Evolutionary conservation across 2,888 invertebrate genomes (phyloP).

Genomic region (Lycophotia porphyrea): DNA sequence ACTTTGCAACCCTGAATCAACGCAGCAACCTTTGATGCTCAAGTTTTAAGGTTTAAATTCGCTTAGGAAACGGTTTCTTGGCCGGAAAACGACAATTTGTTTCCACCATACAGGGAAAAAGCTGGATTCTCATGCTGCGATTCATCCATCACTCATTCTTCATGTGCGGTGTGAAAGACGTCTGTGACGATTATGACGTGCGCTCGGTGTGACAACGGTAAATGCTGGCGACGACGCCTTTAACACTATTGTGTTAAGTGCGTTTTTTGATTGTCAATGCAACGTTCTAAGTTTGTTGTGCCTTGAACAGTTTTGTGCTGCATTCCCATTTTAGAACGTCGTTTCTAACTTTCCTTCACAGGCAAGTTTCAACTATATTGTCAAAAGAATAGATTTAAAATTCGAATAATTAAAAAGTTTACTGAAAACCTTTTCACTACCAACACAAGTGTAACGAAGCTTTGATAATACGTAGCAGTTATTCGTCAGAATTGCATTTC

Average conservation of each 20-base stretch:
- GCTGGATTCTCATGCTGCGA: conserved; percentile 80
- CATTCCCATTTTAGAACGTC: conserved; percentile 23
- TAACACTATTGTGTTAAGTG: conserved; percentile 73
- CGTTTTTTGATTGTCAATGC: conserved; percentile 75
- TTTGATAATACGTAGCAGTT: conserved; percentile 76
- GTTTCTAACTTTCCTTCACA: not conserved
- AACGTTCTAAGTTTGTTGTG: conserved; percentile 72
- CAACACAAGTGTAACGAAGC: conserved; percentile 74
- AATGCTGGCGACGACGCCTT: conserved; percentile 64
- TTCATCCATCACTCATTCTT: conserved; percentile 88
- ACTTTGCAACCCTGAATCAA: conserved; percentile 20
- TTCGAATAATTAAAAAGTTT: not conserved
- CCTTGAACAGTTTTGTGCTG: conserved; percentile 72
- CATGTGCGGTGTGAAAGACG: conserved; percentile 85
- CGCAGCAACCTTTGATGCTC: conserved; percentile 7
- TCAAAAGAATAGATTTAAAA: not conserved
- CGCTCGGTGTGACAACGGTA: conserved; percentile 74
- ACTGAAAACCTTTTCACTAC: conserved; percentile 28
- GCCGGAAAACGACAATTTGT: conserved; percentile 65
- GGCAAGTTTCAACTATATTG: conserved; percentile 17
- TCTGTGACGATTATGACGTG: conserved; percentile 85
- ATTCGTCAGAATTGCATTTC: conserved; percentile 77
- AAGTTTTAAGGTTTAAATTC: conserved; percentile 66
- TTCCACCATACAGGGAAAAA: conserved; percentile 79
- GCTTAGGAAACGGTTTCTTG: conserved; percentile 24